Conservation (phyloP, 2,888 invertebrate species). For the Sminthurides aquaticus region DNA sequence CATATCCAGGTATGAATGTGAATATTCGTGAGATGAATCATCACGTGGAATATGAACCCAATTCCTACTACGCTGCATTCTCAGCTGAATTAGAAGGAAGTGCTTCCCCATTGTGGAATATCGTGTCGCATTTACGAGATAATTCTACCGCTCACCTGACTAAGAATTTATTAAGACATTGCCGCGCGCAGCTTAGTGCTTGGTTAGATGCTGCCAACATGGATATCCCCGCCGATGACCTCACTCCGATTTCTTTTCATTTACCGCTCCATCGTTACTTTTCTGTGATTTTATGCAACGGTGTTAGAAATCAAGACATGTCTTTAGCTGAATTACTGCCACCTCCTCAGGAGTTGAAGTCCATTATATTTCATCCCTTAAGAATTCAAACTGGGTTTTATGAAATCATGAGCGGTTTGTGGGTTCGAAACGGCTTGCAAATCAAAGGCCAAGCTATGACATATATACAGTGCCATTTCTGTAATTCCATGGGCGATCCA, state of each 20-base stretch:
- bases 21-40: conserved; percentile 82
- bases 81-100: conserved; percentile 95
- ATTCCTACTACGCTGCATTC: conserved; percentile 95
- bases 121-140: conserved; percentile 77
- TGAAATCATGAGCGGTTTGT: conserved; percentile 87
- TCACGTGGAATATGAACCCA: conserved; percentile 94
- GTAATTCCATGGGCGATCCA: conserved; percentile 96
- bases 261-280: conserved; percentile 92
- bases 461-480: conserved; percentile 96
- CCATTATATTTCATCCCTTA: conserved; percentile 77
- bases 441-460: conserved; percentile 99
- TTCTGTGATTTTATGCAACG: conserved; percentile 77
- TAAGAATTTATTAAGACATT: conserved; percentile 66
- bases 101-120: conserved; percentile 96
- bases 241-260: conserved; percentile 85
- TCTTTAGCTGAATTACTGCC: conserved; percentile 72
- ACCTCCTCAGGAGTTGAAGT: conserved; percentile 65
- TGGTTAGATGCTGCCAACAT: conserved; percentile 66
- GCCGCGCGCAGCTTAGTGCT: conserved; percentile 68
- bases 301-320: conserved; percentile 65
- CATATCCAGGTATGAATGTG: conserved; percentile 90
- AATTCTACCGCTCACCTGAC: conserved; percentile 64
- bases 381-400: conserved; percentile 76
- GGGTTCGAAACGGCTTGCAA: conserved; percentile 94
- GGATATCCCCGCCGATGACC: background rate